Conservation (phyloP, 92 coral and sea anemone species). For the Parazoanthus swiftii region DNA sequence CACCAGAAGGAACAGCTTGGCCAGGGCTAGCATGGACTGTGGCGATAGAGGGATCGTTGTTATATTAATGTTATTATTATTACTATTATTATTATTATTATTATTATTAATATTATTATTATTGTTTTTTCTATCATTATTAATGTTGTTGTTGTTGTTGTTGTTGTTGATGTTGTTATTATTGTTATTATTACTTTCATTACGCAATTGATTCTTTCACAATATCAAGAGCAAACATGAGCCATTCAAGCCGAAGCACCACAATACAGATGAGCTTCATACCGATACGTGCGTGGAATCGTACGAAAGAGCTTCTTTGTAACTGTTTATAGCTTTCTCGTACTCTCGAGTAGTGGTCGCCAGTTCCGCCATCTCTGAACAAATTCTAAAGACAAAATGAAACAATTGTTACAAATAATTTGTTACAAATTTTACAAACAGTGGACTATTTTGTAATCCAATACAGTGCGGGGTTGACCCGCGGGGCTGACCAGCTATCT, state of each 20-base stretch:
- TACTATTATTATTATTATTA: background rate
- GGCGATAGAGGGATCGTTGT: background rate
- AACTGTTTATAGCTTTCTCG: slow-evolving; percentile 89
- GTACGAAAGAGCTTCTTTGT: slow-evolving; percentile 89
- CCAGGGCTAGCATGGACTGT: slow-evolving; percentile 86
- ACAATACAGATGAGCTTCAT: background rate
- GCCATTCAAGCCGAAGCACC: background rate
- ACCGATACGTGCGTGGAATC: slow-evolving; percentile 83
- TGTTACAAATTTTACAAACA: background rate
- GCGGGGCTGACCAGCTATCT: too few relatives aligned
- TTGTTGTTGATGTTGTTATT: too few relatives aligned
- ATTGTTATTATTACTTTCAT: too few relatives aligned
- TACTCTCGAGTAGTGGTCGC: slow-evolving; percentile 82
- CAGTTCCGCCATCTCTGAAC: slow-evolving; percentile 96
- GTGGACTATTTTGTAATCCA: background rate
- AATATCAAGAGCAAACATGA: background rate
- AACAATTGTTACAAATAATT: background rate
- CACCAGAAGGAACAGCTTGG: slow-evolving; percentile 84
- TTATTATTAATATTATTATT: too few relatives aligned
- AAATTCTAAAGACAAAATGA: slow-evolving; percentile 60
- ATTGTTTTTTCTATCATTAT: too few relatives aligned
- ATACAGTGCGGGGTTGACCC: too few relatives aligned
- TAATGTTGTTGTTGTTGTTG: too few relatives aligned
- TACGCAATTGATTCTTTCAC: background rate
- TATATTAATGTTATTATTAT: background rate